phyloP scores from a whole-genome alignment of 2,888 invertebrate species.

The Thymelicus lineola region DNA sequence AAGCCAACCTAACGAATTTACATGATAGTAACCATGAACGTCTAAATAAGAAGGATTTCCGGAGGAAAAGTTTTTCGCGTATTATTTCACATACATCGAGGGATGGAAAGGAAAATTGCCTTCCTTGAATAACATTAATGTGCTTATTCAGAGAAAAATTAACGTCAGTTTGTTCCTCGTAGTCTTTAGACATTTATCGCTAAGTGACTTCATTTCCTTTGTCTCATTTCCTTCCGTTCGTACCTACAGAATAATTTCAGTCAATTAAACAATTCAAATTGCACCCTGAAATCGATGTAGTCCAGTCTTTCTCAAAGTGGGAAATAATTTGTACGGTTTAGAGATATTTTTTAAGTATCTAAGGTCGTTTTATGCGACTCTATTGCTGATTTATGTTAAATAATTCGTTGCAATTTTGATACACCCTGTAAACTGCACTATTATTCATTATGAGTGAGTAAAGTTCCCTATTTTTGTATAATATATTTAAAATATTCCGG shows the following conservation, averaged over 20 bases:
- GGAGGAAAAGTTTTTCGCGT: slow-evolving; percentile 10
- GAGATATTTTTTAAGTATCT: background rate
- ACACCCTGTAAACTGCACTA: no score
- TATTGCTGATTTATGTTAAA: no score
- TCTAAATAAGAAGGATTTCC: slow-evolving; percentile 11
- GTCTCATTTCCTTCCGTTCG: slow-evolving; percentile 71
- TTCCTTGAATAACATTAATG: slow-evolving; percentile 14
- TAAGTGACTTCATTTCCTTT: slow-evolving; percentile 73
- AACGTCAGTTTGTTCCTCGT: slow-evolving; percentile 39
- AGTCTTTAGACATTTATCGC: slow-evolving; percentile 69
- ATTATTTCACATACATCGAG: slow-evolving; percentile 10
- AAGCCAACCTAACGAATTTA: slow-evolving; percentile 1
- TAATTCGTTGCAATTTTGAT: no score
- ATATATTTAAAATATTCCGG: no score
- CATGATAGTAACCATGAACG: slow-evolving; percentile 10
- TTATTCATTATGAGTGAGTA: no score
- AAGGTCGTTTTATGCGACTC: background rate
- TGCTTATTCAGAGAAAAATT: slow-evolving; percentile 19
- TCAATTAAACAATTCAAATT: slow-evolving; percentile 65
- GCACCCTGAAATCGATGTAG: slow-evolving; percentile 46
- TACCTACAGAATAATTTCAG: slow-evolving; percentile 68
- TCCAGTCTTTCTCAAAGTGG: background rate
- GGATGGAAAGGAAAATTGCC: slow-evolving; percentile 12
- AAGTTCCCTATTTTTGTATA: no score
- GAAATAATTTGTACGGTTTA: background rate